A percentile compares a stretch with the other conserved stretches of the same genome.
phyloP scores from a whole-genome alignment of 92 coral and sea anemone genomes.

The Palythoa caribaeorum region DNA sequence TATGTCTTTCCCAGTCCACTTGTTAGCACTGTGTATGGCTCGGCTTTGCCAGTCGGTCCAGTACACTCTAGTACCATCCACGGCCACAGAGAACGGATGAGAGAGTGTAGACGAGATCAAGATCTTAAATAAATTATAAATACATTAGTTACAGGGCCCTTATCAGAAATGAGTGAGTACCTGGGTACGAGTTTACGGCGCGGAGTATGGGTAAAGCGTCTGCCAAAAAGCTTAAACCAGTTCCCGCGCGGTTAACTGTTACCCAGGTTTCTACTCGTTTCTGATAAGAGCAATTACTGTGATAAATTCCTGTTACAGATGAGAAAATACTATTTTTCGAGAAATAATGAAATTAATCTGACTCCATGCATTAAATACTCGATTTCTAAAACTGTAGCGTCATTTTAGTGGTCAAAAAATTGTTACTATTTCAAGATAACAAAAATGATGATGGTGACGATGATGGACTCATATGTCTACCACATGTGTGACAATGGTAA shows the following conservation, averaged over 20 bases:
- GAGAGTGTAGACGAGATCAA: constrained; percentile 22
- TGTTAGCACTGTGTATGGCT: constrained; percentile 47
- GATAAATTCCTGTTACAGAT: too few relatives aligned
- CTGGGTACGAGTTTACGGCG: background rate
- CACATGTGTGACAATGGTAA: background rate
- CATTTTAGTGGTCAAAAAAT: too few relatives aligned
- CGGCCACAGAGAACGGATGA: constrained; percentile 47
- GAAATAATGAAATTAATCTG: too few relatives aligned
- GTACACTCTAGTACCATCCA: constrained; percentile 44
- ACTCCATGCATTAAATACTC: too few relatives aligned
- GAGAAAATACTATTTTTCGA: too few relatives aligned
- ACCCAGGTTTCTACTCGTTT: too few relatives aligned
- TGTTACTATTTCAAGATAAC: too few relatives aligned
- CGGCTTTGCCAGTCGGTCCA: constrained; percentile 71
- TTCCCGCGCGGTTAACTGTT: too few relatives aligned
- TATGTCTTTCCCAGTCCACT: constrained; percentile 37
- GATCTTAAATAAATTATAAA: background rate
- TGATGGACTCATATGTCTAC: background rate
- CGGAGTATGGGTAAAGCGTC: background rate
- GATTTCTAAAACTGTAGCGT: too few relatives aligned
- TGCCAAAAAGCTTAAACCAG: too few relatives aligned
- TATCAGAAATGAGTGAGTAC: background rate
- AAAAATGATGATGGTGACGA: too few relatives aligned
- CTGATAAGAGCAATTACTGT: too few relatives aligned
- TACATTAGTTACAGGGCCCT: background rate